Conservation (phyloP, 2,888 invertebrate species). For the Perdita meconis region DNA sequence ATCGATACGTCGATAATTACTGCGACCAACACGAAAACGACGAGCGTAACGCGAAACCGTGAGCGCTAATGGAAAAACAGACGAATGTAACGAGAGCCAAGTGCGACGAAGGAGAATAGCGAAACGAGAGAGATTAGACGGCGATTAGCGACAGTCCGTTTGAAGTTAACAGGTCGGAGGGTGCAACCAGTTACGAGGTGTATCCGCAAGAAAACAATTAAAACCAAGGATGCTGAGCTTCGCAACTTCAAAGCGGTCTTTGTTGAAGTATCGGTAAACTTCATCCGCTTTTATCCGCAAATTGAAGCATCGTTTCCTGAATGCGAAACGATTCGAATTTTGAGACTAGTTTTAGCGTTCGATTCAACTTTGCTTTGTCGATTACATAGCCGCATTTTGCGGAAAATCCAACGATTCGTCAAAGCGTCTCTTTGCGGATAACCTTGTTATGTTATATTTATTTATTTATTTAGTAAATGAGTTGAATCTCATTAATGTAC, state of each 20-base stretch:
- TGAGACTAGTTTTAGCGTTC: constrained; percentile 1
- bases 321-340: not conserved
- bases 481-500: too few species aligned
- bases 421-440: not conserved
- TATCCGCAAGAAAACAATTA: constrained; percentile 9
- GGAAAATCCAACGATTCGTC: not conserved
- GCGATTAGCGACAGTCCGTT: not conserved
- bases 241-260: not conserved
- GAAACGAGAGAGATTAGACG: not conserved
- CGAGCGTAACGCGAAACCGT: constrained; percentile 4
- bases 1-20: constrained; percentile 63
- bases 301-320: constrained; percentile 3
- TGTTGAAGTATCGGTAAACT: not conserved
- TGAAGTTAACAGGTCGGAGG: not conserved
- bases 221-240: not conserved
- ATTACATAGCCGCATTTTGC: not conserved
- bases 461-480: too few species aligned
- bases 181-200: not conserved
- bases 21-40: constrained; percentile 43
- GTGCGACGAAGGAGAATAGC: not conserved
- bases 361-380: constrained; percentile 1
- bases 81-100: not conserved
- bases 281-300: not conserved
- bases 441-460: not conserved
- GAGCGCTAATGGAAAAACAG: constrained; percentile 48